These are phyloP conservation scores for Cossypha polioptera DNA, from an alignment of 2,797 vertebrate species.

Conservation along the genomic window DNA sequence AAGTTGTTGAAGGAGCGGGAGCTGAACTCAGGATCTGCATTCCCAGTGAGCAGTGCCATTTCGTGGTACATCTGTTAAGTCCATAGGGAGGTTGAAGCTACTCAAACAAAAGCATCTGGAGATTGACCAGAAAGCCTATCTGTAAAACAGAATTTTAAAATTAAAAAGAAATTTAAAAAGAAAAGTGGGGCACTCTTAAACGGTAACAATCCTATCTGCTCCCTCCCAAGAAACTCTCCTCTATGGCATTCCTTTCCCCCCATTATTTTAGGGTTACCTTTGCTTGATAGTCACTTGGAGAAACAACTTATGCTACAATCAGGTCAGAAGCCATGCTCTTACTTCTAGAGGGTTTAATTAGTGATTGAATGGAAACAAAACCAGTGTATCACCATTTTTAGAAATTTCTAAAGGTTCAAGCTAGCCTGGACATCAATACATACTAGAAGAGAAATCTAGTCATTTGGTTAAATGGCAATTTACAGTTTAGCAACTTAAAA, in stretches of 20 bases:
- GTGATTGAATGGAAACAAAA: background rate
- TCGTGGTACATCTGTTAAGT: constrained; percentile 80
- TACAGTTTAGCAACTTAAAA: background rate
- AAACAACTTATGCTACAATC: background rate
- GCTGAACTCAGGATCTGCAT: constrained; percentile 77
- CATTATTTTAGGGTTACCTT: background rate
- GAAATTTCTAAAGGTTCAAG: background rate
- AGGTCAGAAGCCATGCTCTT: background rate
- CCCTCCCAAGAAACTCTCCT: background rate
- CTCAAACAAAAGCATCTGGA: background rate
- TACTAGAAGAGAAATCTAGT: background rate
- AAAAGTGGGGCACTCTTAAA: background rate
- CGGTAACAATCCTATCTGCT: background rate
- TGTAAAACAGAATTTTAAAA: constrained; percentile 25
- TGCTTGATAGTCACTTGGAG: accelerated
- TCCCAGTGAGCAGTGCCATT: constrained; percentile 88
- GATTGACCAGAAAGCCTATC: constrained; percentile 33
- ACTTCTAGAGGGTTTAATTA: background rate
- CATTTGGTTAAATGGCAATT: background rate
- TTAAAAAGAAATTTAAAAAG: too few relatives aligned
- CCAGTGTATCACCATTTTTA: background rate
- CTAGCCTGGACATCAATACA: background rate
- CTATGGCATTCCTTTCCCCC: background rate
- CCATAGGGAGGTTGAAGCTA: constrained; percentile 31
- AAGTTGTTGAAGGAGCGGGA: constrained; percentile 81